phyloP scores from a whole-genome alignment of 2,113 vertebrate species.

The Ceuthmochares aereus region DNA sequence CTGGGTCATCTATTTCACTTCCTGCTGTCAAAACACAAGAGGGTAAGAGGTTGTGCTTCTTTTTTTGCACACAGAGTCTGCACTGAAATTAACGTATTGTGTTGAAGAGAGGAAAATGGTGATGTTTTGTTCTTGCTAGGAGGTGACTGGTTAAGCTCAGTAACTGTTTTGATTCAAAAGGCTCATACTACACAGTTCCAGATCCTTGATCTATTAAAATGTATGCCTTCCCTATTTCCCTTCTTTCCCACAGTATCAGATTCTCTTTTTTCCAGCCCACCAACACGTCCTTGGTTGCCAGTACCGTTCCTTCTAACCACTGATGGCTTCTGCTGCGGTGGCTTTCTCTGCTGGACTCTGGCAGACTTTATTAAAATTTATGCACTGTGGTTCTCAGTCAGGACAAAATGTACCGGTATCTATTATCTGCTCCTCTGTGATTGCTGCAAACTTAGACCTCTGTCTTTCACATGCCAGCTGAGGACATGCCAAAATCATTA shows the following conservation, averaged over 20 bases:
- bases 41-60: not conserved
- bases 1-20: slow-evolving; percentile 72
- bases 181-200: not conserved
- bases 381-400: slow-evolving; percentile 7
- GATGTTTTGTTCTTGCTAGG: not conserved
- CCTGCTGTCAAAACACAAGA: slow-evolving; percentile 21
- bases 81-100: not conserved
- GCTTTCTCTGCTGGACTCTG: slow-evolving; percentile 5
- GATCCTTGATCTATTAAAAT: not conserved
- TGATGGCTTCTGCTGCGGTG: not conserved
- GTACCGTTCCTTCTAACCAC: not conserved
- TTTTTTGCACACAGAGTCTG: not conserved
- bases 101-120: not conserved
- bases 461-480: slow-evolving; percentile 8
- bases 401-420: slow-evolving; percentile 48
- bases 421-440: slow-evolving; percentile 3
- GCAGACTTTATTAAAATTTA: slow-evolving; percentile 47
- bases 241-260: not conserved
- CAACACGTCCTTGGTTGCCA: not conserved
- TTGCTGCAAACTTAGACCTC: not conserved
- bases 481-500: slow-evolving; percentile 31
- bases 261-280: not conserved
- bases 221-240: not conserved
- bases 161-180: not conserved
- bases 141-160: not conserved